A percentile compares a stretch with the other conserved stretches of the same genome.
phyloP scores from a whole-genome alignment of 1,140 invertebrate species.

The Aricia agestis region DNA sequence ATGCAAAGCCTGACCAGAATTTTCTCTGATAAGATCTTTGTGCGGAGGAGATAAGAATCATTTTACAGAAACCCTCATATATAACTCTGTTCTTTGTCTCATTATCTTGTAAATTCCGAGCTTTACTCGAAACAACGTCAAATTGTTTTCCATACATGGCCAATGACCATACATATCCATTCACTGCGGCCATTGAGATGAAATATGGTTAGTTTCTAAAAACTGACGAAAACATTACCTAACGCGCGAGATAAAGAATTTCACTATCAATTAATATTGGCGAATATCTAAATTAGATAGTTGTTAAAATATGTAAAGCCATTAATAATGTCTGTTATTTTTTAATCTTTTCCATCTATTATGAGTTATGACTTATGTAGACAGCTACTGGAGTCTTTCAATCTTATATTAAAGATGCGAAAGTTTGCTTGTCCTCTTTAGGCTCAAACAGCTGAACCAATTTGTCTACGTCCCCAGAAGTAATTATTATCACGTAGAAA shows the following conservation, averaged over 20 bases:
- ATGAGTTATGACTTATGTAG: not conserved
- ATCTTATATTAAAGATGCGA: too few species aligned
- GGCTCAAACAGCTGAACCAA: too few species aligned
- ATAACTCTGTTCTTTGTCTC: not conserved
- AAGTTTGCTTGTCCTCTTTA: too few species aligned
- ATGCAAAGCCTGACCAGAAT: not conserved
- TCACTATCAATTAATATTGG: slow-evolving; percentile 5
- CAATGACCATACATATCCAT: not conserved
- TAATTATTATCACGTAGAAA: too few species aligned
- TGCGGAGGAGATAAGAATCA: too few species aligned
- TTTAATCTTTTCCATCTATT: not conserved
- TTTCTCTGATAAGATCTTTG: too few species aligned
- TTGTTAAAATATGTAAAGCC: not conserved
- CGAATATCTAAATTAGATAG: slow-evolving; percentile 1
- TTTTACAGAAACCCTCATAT: too few species aligned
- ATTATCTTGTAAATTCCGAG: not conserved
- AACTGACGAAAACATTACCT: slow-evolving; percentile 1
- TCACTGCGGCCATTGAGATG: not conserved
- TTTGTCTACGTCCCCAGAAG: too few species aligned
- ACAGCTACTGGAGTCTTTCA: not conserved
- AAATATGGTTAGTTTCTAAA: slow-evolving; percentile 1
- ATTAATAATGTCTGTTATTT: not conserved
- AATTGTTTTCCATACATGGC: not conserved
- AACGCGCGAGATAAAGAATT: not conserved
- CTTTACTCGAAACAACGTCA: not conserved